Conservation (phyloP, 2,888 invertebrate genomes). For the Xestia xanthographa region DNA sequence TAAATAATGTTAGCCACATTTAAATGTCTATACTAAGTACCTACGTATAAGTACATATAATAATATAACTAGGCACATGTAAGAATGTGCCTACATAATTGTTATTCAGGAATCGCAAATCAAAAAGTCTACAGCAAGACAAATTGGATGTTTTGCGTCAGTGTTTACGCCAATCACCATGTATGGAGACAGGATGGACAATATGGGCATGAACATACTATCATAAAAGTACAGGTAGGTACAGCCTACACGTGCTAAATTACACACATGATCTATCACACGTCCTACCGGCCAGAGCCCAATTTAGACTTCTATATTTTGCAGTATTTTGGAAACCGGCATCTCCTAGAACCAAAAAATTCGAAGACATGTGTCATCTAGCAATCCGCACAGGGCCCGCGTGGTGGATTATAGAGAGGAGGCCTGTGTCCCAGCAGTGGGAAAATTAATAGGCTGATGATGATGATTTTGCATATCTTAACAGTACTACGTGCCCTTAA, state of each 20-base stretch:
- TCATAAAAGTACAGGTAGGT: conserved; percentile 2
- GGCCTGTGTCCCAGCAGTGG: too few relatives aligned
- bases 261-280: neutral
- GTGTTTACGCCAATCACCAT: conserved; percentile 44
- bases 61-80: neutral
- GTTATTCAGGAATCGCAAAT: conserved; percentile 25
- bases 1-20: neutral
- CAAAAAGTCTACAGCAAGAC: conserved; percentile 5
- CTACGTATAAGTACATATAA: neutral
- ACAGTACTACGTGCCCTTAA: neutral
- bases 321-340: too few relatives aligned
- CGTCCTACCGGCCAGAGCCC: too few relatives aligned
- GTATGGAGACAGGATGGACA: conserved; percentile 10
- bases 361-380: too few relatives aligned
- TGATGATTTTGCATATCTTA: too few relatives aligned
- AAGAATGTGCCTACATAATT: neutral
- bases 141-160: conserved; percentile 42
- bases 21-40: neutral
- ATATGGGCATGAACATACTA: conserved; percentile 2
- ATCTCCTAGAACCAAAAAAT: too few relatives aligned
- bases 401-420: too few relatives aligned
- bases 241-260: conserved; percentile 1
- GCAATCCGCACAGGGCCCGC: too few relatives aligned
- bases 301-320: neutral
- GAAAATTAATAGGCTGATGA: too few relatives aligned